Evolutionary conservation across 2,888 invertebrate species (phyloP).

Genomic region (Heliconius erato): DNA sequence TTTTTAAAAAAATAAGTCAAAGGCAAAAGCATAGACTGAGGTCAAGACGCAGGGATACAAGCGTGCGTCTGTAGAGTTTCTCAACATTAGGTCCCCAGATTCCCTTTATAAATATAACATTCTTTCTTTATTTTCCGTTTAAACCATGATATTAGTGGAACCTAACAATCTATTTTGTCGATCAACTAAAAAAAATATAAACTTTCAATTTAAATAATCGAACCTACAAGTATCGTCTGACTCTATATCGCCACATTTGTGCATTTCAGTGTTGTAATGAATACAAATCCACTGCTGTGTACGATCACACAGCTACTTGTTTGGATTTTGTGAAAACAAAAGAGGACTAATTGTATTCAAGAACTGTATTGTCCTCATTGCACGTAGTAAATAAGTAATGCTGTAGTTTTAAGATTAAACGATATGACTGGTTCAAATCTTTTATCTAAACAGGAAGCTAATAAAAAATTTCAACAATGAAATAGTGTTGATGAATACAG

Average conservation of each 20-base stretch:
- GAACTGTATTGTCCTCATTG: neutral
- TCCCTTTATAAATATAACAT: too few relatives aligned
- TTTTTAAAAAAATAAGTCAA: neutral
- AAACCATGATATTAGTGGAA: too few relatives aligned
- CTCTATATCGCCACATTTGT: neutral
- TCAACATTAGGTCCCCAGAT: too few relatives aligned
- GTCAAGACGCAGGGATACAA: too few relatives aligned
- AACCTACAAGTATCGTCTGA: too few relatives aligned
- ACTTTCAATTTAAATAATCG: too few relatives aligned
- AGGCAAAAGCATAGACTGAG: neutral
- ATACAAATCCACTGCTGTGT: neutral
- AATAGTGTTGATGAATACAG: neutral
- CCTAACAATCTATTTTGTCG: too few relatives aligned
- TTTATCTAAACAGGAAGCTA: neutral
- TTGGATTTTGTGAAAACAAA: neutral
- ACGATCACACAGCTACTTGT: neutral
- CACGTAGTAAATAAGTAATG: neutral
- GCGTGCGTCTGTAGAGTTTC: too few relatives aligned
- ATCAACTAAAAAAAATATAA: too few relatives aligned
- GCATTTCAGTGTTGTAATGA: neutral
- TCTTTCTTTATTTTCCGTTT: too few relatives aligned
- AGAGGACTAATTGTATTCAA: neutral
- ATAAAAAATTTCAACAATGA: neutral
- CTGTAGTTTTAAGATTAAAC: neutral
- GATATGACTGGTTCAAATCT: neutral